Base-by-base conservation (phyloP, 2,888 invertebrate genomes). In the Oeneis ivallda region DNA sequence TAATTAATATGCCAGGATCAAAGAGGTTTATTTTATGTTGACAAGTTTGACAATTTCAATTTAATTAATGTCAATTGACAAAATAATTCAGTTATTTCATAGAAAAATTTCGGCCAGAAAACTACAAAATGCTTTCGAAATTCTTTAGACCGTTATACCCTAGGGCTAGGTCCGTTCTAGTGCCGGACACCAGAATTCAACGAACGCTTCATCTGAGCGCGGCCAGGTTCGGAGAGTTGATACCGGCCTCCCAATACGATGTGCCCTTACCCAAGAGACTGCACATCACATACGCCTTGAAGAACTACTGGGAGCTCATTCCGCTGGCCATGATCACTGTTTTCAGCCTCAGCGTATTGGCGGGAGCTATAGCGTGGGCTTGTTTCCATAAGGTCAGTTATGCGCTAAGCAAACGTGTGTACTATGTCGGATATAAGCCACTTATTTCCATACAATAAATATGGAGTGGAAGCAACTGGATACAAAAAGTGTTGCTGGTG, bases 191-290 rank as follows among this genome's bases (percentile, higher is more conserved):
- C 59, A 65, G 72, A 75, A 10, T 70, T 70, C 5, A 59, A 65
- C 9, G 60, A 59, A 0, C 13, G 15, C 9, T 50, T 5, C 65
- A 45, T 3, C 56, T 26, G 0, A 39, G 64, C 45, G 49, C 64
- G 15, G 63, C 71, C 19, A 60, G 66, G 15, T 39, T 45, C 7
- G 70, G 71, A 11, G 74, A 77, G 15, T 11, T 80, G 15, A 50
- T 90, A 1, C 88, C 88, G 0, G 78, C 83, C 0, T 69, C 65
- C n/a, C 91, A 91, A 75, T 91, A 91, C 70, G 87, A 89, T 56
- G 62, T 73, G 1, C 81, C 83, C 0, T 63, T 77, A 0, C 79
- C 87, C 0, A 76, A 75, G n/a, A 81, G 73, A 65, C 60, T 89
- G 10, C 69, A 69, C 0, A 13, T 84, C 0, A 69, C 71, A 1